Percentiles rank a stretch among this genome's conserved stretches.
Evolutionary conservation across 2,113 vertebrate genomes (phyloP).

Genomic region (Coregonus clupeaformis): DNA sequence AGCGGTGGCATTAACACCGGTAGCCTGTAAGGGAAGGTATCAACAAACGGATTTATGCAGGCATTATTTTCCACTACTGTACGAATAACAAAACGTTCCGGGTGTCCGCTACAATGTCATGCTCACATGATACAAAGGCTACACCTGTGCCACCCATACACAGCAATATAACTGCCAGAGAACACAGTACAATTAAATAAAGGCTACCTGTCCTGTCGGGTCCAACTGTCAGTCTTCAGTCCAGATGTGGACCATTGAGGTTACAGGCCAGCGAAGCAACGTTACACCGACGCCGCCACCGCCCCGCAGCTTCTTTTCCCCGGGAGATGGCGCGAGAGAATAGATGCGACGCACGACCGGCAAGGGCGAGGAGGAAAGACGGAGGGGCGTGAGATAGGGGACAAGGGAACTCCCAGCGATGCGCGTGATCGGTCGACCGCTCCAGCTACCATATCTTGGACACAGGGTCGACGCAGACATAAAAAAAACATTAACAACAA

Average conservation of each 20-base stretch:
- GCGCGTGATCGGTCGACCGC: constrained; percentile 54
- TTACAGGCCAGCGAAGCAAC: constrained; percentile 34
- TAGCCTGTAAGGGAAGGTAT: constrained; percentile 22
- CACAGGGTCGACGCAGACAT: neutral
- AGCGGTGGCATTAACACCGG: constrained; percentile 53
- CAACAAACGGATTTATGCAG: constrained; percentile 17
- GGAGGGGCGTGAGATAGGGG: constrained; percentile 67
- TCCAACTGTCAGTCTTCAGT: constrained; percentile 60
- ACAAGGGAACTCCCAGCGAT: constrained; percentile 68
- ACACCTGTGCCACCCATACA: neutral
- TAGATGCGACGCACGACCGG: constrained; percentile 49
- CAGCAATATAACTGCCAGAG: constrained; percentile 18
- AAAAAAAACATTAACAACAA: neutral
- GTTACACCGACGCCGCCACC: constrained; percentile 55
- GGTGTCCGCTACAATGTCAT: neutral
- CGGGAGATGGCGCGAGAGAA: constrained; percentile 58
- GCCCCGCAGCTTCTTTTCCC: constrained; percentile 53
- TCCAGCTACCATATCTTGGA: neutral
- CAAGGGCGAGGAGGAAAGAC: constrained; percentile 41
- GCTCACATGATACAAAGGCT: neutral
- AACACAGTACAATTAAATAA: neutral
- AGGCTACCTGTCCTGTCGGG: constrained; percentile 58
- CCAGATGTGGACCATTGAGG: constrained; percentile 64
- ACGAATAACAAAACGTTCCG: neutral
- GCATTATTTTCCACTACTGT: neutral